Percentiles rank a stretch among this genome's conserved stretches.
These are phyloP conservation scores for Torymus aiolomorphi DNA, from an alignment of 2,888 invertebrate genomes.

Conservation along the genomic window DNA sequence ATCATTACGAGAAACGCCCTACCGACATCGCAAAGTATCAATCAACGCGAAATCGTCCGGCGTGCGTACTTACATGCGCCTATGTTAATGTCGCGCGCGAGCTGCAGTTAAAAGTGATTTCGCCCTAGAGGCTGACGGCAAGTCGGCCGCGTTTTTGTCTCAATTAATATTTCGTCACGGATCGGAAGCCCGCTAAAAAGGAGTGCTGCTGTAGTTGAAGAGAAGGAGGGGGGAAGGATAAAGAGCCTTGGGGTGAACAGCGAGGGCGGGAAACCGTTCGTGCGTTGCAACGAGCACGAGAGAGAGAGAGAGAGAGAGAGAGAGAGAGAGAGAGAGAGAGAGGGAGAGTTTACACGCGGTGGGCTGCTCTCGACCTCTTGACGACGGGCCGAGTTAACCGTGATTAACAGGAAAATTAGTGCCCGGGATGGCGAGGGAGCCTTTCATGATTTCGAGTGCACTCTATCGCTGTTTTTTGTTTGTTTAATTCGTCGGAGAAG, in stretches of 20 bases:
- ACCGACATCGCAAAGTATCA: constrained; percentile 29
- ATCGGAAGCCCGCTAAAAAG: constrained; percentile 33
- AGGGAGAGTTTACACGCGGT: constrained; percentile 7
- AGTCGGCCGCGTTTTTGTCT: constrained; percentile 64
- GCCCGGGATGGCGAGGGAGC: too few species aligned
- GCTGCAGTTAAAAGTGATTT: constrained; percentile 44
- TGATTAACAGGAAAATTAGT: not conserved
- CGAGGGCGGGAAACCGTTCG: constrained; percentile 11
- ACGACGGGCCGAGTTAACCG: not conserved
- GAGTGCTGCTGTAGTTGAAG: not conserved
- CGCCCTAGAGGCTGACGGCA: constrained; percentile 24
- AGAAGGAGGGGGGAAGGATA: not conserved
- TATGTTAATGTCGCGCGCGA: constrained; percentile 24
- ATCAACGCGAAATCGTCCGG: constrained; percentile 43
- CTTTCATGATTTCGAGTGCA: too few species aligned
- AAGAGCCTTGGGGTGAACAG: constrained; percentile 14
- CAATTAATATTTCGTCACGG: constrained; percentile 72
- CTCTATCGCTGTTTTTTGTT: too few species aligned
- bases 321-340: not conserved
- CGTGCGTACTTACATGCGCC: constrained; percentile 1
- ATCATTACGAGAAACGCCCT: constrained; percentile 13
- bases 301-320: not conserved
- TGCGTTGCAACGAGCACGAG: not conserved
- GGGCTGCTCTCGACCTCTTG: not conserved
- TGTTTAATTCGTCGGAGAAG: too few species aligned